Evolutionary conservation across 2,113 vertebrate genomes (phyloP), one percentile per base, ranked within the genome.

Genomic region (Scartelaos histophorus): DNA sequence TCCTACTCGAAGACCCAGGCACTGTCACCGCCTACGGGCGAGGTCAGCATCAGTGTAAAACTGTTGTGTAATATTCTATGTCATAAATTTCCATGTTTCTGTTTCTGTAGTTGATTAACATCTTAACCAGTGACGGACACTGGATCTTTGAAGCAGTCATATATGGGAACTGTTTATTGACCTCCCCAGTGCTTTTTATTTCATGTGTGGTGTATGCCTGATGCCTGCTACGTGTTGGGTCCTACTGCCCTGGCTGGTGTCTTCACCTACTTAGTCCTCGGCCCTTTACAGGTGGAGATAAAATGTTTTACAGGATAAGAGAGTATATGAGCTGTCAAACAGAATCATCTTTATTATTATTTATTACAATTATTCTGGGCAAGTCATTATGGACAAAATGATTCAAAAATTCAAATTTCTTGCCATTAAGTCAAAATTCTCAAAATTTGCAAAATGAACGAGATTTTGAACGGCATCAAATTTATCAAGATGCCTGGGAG

Each of bases 401-500:
- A 94, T 90, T 15, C 85, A 84, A 61, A 53, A 64, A 38, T 92
- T 94, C 82, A 88, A 92, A 71, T 78, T 80, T 84, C 90, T 78
- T 22, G 82, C 90, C 46, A 82, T 94, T 58, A n/a, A 64, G 7
- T 68, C 92, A 73, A 94, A n/a, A n/a, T n/a, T n/a, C 92, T 0
- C 93, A 94, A 92, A 2, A 91, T 95, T 60, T 91, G 90, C 76
- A 93, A 91, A 34, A 95, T 94, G 92, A 95, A 94, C 38, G 92
- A 96, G 82, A 88, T 95, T 83, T 92, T 96, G 74, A 95, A 76
- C 69, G 93, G 92, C 86, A 93, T 95, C 78, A 96, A 94, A 83
- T 92, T 95, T 46, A 95, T 95, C 85, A 95, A 93, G 86, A 95
- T 93, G 92, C 93, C 29, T 94, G 94, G 93, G 95, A 96, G 85